phyloP scores from a whole-genome alignment of 1,140 invertebrate species.

The Saccostrea echinata region DNA sequence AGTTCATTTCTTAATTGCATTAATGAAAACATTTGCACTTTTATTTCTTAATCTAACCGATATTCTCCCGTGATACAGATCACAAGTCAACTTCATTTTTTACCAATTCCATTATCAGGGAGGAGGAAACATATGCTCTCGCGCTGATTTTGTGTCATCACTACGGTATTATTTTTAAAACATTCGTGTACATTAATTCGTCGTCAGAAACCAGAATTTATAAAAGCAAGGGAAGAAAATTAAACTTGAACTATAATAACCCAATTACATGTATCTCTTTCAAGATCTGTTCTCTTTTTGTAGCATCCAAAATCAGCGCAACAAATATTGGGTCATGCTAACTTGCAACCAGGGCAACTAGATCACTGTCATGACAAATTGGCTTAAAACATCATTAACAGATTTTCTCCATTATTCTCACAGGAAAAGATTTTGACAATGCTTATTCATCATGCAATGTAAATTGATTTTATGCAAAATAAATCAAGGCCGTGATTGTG shows the following conservation, averaged over 20 bases:
- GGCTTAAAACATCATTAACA: conserved; percentile 11
- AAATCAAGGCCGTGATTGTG: neutral
- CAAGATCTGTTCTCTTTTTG: too few species aligned
- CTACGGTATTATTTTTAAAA: too few species aligned
- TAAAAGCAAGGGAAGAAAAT: too few species aligned
- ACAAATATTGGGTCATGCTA: neutral
- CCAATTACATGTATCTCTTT: too few species aligned
- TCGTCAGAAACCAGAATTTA: too few species aligned
- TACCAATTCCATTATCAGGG: too few species aligned
- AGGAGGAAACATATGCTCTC: too few species aligned
- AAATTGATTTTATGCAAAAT: neutral
- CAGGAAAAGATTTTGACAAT: neutral
- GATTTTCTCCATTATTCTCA: neutral
- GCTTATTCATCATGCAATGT: neutral
- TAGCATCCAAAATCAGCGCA: neutral
- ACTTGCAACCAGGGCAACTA: neutral
- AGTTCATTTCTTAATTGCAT: conserved; percentile 19
- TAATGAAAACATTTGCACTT: neutral
- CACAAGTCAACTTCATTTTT: too few species aligned
- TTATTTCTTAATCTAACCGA: neutral
- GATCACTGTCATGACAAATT: neutral
- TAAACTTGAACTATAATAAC: too few species aligned
- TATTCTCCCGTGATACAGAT: neutral
- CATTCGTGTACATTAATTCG: too few species aligned
- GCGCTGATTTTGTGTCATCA: too few species aligned